phyloP scores from a whole-genome alignment of 2,888 invertebrate genomes.

The Dioctria linearis region DNA sequence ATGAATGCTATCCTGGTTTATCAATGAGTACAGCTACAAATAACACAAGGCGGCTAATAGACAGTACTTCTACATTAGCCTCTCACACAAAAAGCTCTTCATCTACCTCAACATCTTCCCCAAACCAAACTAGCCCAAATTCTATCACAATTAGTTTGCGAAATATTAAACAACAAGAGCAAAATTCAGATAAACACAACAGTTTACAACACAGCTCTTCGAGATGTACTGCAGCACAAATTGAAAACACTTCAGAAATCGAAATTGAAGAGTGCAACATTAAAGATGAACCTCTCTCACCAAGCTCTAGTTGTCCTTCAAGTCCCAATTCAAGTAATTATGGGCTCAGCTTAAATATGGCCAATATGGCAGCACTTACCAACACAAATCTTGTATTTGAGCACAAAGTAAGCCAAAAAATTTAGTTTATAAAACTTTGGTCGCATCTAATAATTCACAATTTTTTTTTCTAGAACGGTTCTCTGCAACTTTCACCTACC shows the following conservation, averaged over 20 bases:
- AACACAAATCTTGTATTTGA: slow-evolving; percentile 77
- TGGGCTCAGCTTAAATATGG: slow-evolving; percentile 66
- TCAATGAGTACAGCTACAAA: slow-evolving; percentile 78
- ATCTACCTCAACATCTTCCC: slow-evolving; percentile 44
- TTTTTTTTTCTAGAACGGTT: slow-evolving; percentile 72
- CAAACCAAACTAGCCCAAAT: slow-evolving; percentile 18
- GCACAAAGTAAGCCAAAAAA: slow-evolving; percentile 73
- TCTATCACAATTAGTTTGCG: slow-evolving; percentile 27
- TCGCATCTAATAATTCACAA: slow-evolving; percentile 30
- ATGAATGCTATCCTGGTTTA: slow-evolving; percentile 89
- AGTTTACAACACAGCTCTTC: slow-evolving; percentile 58
- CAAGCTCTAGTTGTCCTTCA: slow-evolving; percentile 80
- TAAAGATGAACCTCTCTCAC: slow-evolving; percentile 86
- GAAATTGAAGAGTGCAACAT: slow-evolving; percentile 73
- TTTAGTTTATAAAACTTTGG: background rate
- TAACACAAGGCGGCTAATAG: slow-evolving; percentile 63
- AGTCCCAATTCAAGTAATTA: slow-evolving; percentile 72
- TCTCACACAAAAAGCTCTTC: slow-evolving; percentile 54
- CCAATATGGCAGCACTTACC: slow-evolving; percentile 72
- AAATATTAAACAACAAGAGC: slow-evolving; percentile 57
- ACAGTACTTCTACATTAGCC: slow-evolving; percentile 44
- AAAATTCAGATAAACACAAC: slow-evolving; percentile 13
- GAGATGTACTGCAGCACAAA: slow-evolving; percentile 65
- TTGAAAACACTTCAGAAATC: slow-evolving; percentile 65
- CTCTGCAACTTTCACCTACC: slow-evolving; percentile 74